Conservation (phyloP, 2,888 invertebrate species). For the Eupithecia dodoneata region DNA sequence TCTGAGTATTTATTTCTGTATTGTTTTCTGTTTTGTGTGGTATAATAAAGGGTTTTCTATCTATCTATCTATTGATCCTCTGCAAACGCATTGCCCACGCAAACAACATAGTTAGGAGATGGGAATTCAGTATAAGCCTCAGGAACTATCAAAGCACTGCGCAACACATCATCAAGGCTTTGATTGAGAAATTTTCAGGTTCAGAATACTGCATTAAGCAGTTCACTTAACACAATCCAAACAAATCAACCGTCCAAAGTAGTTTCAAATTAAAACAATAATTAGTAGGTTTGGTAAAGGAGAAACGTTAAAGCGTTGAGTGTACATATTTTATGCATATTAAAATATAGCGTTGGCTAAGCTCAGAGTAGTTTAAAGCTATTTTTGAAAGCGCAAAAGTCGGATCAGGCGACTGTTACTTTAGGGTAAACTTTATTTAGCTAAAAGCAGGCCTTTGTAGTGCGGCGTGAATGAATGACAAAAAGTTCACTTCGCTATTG, state of each 20-base stretch:
- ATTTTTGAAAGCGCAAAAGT: constrained; percentile 55
- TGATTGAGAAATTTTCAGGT: constrained; percentile 16
- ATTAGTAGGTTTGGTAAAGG: constrained; percentile 43
- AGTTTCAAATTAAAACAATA: constrained; percentile 45
- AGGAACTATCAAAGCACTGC: constrained; percentile 22
- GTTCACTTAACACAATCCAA: constrained; percentile 22
- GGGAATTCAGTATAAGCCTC: constrained; percentile 12
- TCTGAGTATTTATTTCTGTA: too few relatives aligned
- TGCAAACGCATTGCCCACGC: constrained; percentile 19
- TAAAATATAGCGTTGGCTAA: constrained; percentile 46
- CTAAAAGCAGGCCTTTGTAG: constrained; percentile 61
- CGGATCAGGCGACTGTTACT: constrained; percentile 57
- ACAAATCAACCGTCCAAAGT: constrained; percentile 22
- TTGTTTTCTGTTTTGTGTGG: too few relatives aligned
- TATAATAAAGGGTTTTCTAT: too few relatives aligned
- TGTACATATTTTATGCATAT: constrained; percentile 44
- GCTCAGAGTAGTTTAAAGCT: constrained; percentile 47
- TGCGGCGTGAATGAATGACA: constrained; percentile 53
- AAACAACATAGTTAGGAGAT: constrained; percentile 6
- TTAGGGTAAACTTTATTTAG: constrained; percentile 62
- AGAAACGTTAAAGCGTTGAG: constrained; percentile 43
- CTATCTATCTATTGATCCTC: constrained; percentile 15
- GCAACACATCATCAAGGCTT: constrained; percentile 13
- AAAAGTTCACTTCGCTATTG: constrained; percentile 54
- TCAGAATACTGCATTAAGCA: constrained; percentile 15